phyloP scores from a whole-genome alignment of 2,797 vertebrate species.

The Argya squamiceps region DNA sequence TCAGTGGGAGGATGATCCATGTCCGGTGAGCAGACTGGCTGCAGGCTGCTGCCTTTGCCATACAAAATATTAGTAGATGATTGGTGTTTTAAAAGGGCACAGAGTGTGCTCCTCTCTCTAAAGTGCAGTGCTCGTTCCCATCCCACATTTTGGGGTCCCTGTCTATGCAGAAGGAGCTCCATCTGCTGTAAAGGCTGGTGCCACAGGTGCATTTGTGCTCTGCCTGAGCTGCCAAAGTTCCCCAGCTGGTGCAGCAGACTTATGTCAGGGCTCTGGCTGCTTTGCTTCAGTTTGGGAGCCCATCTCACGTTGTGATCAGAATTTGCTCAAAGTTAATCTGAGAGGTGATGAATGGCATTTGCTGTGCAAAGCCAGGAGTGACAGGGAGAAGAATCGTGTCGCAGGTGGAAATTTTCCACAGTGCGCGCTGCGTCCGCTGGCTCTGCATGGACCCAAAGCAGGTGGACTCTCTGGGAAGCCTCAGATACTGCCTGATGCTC shows the following conservation, averaged over 20 bases:
- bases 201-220: not conserved
- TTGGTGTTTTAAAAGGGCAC: fast-evolving
- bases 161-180: not conserved
- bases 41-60: not conserved
- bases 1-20: fast-evolving
- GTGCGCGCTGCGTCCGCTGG: fast-evolving
- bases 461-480: fast-evolving
- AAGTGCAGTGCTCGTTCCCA: fast-evolving
- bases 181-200: not conserved
- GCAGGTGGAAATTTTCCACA: not conserved
- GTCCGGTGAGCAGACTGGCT: not conserved
- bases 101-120: fast-evolving
- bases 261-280: not conserved
- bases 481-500: fast-evolving
- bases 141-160: fast-evolving
- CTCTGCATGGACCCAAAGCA: fast-evolving
- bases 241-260: not conserved
- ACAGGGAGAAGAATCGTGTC: fast-evolving
- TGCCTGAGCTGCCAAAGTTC: not conserved
- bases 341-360: not conserved
- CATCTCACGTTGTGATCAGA: fast-evolving
- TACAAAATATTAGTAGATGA: fast-evolving
- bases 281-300: not conserved
- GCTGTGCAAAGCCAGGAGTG: fast-evolving
- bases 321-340: not conserved